Base-by-base conservation (phyloP, 1,140 invertebrate genomes). In the Trypoxylus dichotomus region DNA sequence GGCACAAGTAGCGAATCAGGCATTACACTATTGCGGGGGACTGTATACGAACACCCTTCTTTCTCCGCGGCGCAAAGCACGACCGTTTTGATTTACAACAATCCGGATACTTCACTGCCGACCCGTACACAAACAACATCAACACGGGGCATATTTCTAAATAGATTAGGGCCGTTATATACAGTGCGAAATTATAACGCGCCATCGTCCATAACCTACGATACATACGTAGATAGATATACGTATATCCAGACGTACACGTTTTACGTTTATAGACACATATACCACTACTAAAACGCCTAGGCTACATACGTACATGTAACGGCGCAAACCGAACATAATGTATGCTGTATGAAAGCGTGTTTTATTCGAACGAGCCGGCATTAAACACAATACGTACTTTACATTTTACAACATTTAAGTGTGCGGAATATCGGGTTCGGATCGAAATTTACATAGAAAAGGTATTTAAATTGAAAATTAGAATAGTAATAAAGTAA, bases 401-500 rank as follows among this genome's bases (percentile, higher is more conserved):
- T 80, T 80, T 80, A 80, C 79, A 79, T 80, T 80, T 80, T 80
- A 80, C 79, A 80, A 77, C 81, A 82, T 82, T 80, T 79, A 78
- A 76, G 79, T 63, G 79, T 63, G 60, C 60, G 79, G 80, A 82
- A 80, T 82, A 79, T 81, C 80, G 80, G 76, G 63, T 74, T 19
- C 71, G 43, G 77, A 79, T 79, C 77, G 60, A 74, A 81, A 82
- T 82, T 82, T 81, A 80, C 81, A 82, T 82, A 82, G 80, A 82
- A 82, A 81, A 81, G 81, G 81, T 81, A 82, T 82, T 82, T 82
- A 82, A 82, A 82, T 82, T 80, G 80, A 81, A 80, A 82, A 82
- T 82, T 82, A 82, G 81, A 82, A 82, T 82, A 82, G 81, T 81
- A 82, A 82, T 82, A 82, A 82, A 82, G 81, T 82, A 82, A 82